Evolutionary conservation across 2,888 invertebrate species (phyloP).

Genomic region (Antheraea yamamai): DNA sequence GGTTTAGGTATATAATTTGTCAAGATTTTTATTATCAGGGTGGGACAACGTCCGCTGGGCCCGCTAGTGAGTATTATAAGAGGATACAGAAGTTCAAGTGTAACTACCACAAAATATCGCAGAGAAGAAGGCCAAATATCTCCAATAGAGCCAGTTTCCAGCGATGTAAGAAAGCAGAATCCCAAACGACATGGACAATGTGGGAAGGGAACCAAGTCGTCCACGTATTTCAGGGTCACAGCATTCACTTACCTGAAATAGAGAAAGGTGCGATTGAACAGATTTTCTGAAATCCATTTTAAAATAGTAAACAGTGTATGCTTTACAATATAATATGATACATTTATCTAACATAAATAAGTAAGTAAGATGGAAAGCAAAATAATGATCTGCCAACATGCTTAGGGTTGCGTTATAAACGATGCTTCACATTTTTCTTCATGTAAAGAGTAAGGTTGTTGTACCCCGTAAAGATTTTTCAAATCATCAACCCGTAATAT

Average conservation of each 20-base stretch:
- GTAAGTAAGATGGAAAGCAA: neutral
- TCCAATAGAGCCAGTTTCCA: constrained; percentile 83
- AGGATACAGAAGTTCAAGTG: neutral
- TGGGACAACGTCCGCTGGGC: no score
- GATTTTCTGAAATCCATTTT: neutral
- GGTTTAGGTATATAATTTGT: no score
- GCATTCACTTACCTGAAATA: constrained; percentile 82
- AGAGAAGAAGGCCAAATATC: constrained; percentile 80
- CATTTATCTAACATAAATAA: neutral
- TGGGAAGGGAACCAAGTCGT: constrained; percentile 83
- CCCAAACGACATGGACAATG: constrained; percentile 85
- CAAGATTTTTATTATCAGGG: no score
- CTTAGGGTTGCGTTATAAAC: no score
- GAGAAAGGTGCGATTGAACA: neutral
- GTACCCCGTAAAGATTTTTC: no score
- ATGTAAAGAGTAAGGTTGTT: no score
- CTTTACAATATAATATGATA: neutral
- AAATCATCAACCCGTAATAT: no score
- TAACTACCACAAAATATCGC: constrained; percentile 69
- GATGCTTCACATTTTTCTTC: no score
- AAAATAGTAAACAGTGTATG: neutral
- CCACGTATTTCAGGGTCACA: constrained; percentile 85
- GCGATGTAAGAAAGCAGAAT: constrained; percentile 83
- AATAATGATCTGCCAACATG: neutral
- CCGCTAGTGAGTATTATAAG: neutral